These are phyloP conservation scores for Dipodomys merriami DNA, from an alignment of 2,113 vertebrate species.

Conservation along the genomic window DNA sequence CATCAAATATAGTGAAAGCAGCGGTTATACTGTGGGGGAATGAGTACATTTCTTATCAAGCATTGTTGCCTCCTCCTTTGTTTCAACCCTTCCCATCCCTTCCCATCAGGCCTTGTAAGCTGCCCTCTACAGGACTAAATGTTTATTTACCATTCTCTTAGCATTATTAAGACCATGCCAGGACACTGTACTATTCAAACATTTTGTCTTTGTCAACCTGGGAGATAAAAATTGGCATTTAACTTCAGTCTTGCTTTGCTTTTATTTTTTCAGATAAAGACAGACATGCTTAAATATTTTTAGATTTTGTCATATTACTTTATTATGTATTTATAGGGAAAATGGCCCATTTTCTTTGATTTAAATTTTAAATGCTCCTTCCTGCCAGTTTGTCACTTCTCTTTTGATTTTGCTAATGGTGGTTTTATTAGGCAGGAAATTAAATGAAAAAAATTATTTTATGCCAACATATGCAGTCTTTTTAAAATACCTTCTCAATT, in stretches of 20 bases:
- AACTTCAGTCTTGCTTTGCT: conserved; percentile 9
- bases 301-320: not conserved
- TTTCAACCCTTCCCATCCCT: too few relatives aligned
- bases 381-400: not conserved
- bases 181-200: not conserved
- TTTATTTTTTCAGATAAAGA: not conserved
- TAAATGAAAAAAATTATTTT: not conserved
- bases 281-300: not conserved
- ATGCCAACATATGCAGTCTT: not conserved
- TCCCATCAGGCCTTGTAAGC: not conserved
- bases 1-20: too few relatives aligned
- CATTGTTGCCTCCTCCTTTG: too few relatives aligned
- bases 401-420: not conserved
- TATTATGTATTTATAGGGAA: conserved; percentile 10
- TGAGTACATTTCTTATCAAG: too few relatives aligned
- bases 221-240: not conserved
- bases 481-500: conserved; percentile 16
- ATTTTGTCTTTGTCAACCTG: not conserved
- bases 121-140: not conserved
- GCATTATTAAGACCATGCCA: not conserved
- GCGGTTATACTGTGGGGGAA: too few relatives aligned
- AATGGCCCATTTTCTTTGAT: conserved; percentile 24
- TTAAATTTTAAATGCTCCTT: not conserved
- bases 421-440: conserved; percentile 1
- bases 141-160: not conserved